A percentile compares a stretch with the other conserved stretches of the same genome.
Conservation (phyloP, 2,888 invertebrate species). For the Tiliacea aurago region DNA sequence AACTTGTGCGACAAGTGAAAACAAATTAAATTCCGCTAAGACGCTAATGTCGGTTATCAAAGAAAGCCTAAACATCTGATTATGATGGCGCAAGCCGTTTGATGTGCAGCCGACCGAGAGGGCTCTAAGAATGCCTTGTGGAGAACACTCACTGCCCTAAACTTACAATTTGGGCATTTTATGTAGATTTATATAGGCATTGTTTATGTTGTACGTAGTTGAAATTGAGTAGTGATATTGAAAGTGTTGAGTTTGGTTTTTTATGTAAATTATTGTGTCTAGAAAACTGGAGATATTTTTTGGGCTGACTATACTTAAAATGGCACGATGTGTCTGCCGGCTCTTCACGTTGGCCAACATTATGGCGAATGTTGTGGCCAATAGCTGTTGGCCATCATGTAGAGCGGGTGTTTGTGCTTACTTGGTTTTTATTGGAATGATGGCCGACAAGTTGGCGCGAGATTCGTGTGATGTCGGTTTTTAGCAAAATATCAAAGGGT, state of each 20-base stretch:
- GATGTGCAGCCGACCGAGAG: conserved; percentile 81
- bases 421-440: no score
- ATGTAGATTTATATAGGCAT: conserved; percentile 62
- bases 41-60: conserved; percentile 87
- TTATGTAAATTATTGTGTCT: not conserved
- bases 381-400: no score
- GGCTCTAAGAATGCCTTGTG: conserved; percentile 86
- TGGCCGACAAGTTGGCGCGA: no score
- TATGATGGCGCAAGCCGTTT: conserved; percentile 84
- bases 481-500: no score
- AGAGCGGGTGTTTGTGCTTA: no score
- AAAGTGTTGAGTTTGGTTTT: not conserved
- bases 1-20: conserved; percentile 75
- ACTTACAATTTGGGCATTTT: conserved; percentile 72
- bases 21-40: conserved; percentile 88
- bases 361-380: no score
- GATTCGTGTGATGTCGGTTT: no score
- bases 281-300: not conserved
- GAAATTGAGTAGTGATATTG: conserved; percentile 9
- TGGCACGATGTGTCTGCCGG: not conserved
- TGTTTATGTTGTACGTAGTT: conserved; percentile 34
- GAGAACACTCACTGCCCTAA: conserved; percentile 72
- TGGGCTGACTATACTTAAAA: not conserved
- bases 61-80: conserved; percentile 87
- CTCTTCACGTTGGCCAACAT: no score